A percentile compares a stretch with the other conserved stretches of the same genome.
phyloP scores from a whole-genome alignment of 2,113 vertebrate genomes.

The Neolamprologus kungweensis region DNA sequence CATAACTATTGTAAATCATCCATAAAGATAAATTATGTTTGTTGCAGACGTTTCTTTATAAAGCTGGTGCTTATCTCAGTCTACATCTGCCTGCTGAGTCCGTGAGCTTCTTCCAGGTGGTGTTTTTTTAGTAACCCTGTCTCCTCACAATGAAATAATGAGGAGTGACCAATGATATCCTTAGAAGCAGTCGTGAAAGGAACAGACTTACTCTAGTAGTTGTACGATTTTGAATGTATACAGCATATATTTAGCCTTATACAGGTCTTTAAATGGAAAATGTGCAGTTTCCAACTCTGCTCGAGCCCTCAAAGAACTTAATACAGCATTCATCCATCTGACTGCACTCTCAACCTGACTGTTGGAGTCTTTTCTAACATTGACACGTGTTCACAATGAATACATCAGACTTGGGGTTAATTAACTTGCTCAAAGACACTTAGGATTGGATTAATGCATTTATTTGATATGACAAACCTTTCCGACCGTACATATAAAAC shows the following conservation, averaged over 20 bases:
- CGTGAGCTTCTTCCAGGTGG: background rate
- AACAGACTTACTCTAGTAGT: background rate
- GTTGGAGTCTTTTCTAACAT: background rate
- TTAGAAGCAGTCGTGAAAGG: background rate
- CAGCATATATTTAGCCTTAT: background rate
- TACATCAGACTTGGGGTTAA: background rate
- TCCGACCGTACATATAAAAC: background rate
- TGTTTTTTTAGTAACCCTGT: background rate
- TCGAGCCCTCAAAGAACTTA: background rate
- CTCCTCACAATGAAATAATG: background rate
- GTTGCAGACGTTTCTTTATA: background rate
- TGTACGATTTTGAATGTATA: background rate
- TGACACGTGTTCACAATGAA: rapidly evolving
- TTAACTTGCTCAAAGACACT: background rate
- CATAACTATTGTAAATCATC: background rate
- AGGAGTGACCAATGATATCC: background rate
- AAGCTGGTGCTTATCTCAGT: background rate
- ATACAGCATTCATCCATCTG: background rate
- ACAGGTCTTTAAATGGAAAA: background rate
- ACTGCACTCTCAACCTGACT: background rate
- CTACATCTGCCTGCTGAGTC: background rate
- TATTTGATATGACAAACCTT: background rate
- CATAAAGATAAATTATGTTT: background rate
- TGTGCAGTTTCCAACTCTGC: background rate
- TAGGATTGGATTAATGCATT: background rate